Evolutionary conservation across 2,888 invertebrate species (phyloP), one percentile per base, ranked within the genome.

Genomic region (Scaptomyza flava): DNA sequence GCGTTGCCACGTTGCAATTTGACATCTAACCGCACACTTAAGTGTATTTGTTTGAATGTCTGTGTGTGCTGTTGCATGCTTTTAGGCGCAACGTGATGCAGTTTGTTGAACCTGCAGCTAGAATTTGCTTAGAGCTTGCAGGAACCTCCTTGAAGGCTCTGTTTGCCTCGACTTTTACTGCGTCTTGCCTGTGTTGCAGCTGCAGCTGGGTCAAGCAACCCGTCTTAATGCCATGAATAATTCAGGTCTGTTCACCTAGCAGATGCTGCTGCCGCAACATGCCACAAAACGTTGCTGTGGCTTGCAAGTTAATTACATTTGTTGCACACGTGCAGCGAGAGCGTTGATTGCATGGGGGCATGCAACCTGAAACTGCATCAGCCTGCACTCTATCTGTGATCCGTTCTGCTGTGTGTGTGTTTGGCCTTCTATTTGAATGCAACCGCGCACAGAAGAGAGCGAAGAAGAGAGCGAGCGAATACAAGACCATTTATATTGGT

Each of bases 301-400:
- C 70, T 69, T 62, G 73, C 68, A 73, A 81, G 82, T 87, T 83
- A 83, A 83, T 83, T 83, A 87, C 85, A 85, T 87, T 85, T 87
- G 74, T 62, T 76, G 69, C 83, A 77, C 68, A 86, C 81, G 83
- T 77, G 75, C 72, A 66, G 50, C 62, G 17, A 64, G 65, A 66
- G 63, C 73, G 69, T 76, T 81, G 72, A 81, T 81, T 75, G 76
- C 78, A 75, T 70, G 61, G 58, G 56, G 58, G 58, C 58, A 46
- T 47, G 74, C 79, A 68, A 69, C 50, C 68, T 57, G 33, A 31
- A 38, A 47, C 43, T 43, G 41, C 41, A 27, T 34, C 34, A 43
- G 38, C 20, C 42, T 17, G 47, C 53, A 50, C 46, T 42, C 48
- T 61, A 23, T 50, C n/a, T 50, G 41, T 41, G 20, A 33, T n/a